Conservation (phyloP, 2,888 invertebrate genomes). For the Macrosoma leucophasiata region DNA sequence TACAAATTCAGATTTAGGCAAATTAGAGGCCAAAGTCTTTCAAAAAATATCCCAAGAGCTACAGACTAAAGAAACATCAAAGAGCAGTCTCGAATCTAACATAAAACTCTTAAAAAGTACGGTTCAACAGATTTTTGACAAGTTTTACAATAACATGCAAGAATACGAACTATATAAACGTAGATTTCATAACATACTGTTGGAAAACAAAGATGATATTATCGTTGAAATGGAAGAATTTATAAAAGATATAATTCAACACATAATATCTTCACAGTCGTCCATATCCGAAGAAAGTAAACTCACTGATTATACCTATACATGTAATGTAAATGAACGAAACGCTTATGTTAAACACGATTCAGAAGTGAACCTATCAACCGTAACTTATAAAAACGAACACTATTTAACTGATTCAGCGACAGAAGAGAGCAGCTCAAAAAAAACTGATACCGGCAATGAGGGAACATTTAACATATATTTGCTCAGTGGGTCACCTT, state of each 20-base stretch:
- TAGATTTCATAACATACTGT: slow-evolving; percentile 51
- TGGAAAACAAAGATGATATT: slow-evolving; percentile 43
- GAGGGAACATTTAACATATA: slow-evolving; percentile 45
- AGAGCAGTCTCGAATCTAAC: slow-evolving; percentile 47
- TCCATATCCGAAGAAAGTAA: slow-evolving; percentile 26
- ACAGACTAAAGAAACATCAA: slow-evolving; percentile 38
- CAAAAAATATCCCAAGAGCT: slow-evolving; percentile 47
- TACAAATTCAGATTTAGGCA: slow-evolving; percentile 49
- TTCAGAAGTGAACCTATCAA: slow-evolving; percentile 9
- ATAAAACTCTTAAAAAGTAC: slow-evolving; percentile 55
- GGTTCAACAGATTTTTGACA: slow-evolving; percentile 56
- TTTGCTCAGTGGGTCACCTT: slow-evolving; percentile 36
- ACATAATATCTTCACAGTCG: slow-evolving; percentile 49
- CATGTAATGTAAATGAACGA: slow-evolving; percentile 1
- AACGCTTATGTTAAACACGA: slow-evolving; percentile 1
- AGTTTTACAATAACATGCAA: slow-evolving; percentile 47
- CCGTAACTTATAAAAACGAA: slow-evolving; percentile 47
- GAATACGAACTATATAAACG: slow-evolving; percentile 56
- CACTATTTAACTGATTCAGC: slow-evolving; percentile 46
- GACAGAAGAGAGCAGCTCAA: slow-evolving; percentile 31
- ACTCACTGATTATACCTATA: neutral
- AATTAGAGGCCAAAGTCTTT: slow-evolving; percentile 44
- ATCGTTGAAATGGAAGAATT: slow-evolving; percentile 55
- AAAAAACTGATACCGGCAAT: slow-evolving; percentile 20
- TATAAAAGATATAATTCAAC: slow-evolving; percentile 55